Evolutionary conservation across 2,113 vertebrate genomes (phyloP).

Genomic region (Mesembrinibis cayennensis): DNA sequence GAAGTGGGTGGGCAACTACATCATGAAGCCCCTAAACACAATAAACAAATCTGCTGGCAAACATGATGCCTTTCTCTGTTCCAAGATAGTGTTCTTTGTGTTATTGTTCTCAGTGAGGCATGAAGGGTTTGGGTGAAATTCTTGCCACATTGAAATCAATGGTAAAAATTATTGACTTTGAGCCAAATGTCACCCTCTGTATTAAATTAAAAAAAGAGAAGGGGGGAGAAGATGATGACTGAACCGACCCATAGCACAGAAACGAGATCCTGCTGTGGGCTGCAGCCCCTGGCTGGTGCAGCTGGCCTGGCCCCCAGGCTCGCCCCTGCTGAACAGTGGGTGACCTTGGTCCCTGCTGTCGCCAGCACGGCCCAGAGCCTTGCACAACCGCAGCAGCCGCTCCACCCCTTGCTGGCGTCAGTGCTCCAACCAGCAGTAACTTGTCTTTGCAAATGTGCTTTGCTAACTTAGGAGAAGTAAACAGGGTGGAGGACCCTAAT

Average conservation of each 20-base stretch:
- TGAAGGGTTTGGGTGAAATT: neutral
- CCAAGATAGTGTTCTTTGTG: conserved; percentile 2
- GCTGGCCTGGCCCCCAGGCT: neutral
- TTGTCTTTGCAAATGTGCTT: neutral
- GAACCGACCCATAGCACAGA: neutral
- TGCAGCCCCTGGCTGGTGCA: neutral
- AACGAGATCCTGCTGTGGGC: neutral
- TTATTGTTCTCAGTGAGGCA: neutral
- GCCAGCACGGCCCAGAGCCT: neutral
- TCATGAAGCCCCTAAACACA: neutral
- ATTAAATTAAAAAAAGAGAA: neutral
- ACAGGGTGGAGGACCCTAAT: neutral
- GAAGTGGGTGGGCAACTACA: neutral
- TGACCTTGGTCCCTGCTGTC: neutral
- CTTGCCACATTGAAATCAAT: neutral
- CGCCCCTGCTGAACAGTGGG: neutral
- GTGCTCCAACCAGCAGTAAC: neutral
- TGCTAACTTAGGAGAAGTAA: neutral
- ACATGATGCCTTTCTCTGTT: neutral
- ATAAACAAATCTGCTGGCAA: conserved; percentile 33
- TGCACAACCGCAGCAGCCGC: neutral
- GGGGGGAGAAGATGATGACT: neutral
- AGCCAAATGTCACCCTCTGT: neutral
- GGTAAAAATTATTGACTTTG: neutral
- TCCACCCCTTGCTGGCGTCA: neutral